Conservation (phyloP, 2,888 invertebrate genomes). For the Callinectes sapidus region DNA sequence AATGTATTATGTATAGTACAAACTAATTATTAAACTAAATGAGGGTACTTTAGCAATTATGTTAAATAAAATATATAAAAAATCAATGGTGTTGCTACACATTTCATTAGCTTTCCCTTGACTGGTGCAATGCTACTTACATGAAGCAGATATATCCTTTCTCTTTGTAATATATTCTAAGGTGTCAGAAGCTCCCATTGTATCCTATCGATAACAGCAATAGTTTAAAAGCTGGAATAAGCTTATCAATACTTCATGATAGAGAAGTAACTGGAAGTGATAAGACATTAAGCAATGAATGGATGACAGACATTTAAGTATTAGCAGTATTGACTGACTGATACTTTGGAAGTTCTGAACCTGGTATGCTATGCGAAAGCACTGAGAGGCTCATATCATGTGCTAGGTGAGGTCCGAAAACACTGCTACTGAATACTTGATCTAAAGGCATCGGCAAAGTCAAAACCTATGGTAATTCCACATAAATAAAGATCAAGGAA, state of each 20-base stretch:
- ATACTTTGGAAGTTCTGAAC: neutral
- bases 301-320: neutral
- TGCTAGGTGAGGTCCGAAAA: neutral
- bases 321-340: neutral
- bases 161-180: neutral
- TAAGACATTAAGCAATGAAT: neutral
- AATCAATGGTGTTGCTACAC: neutral
- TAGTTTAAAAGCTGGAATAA: neutral
- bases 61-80: neutral
- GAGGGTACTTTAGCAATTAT: neutral
- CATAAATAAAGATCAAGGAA: neutral
- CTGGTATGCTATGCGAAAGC: neutral
- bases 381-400: conserved; percentile 26
- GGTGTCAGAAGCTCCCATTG: neutral
- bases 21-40: neutral
- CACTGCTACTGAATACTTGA: neutral
- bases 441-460: conserved; percentile 8
- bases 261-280: neutral
- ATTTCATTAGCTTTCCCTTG: neutral
- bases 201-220: neutral
- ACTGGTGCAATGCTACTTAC: neutral
- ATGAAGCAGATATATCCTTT: neutral
- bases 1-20: neutral
- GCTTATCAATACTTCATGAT: neutral
- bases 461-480: conserved; percentile 11